A percentile compares a stretch with the other conserved stretches of the same genome.
Conservation (phyloP, 2,113 vertebrate species). For the Tiliqua scincoides region DNA sequence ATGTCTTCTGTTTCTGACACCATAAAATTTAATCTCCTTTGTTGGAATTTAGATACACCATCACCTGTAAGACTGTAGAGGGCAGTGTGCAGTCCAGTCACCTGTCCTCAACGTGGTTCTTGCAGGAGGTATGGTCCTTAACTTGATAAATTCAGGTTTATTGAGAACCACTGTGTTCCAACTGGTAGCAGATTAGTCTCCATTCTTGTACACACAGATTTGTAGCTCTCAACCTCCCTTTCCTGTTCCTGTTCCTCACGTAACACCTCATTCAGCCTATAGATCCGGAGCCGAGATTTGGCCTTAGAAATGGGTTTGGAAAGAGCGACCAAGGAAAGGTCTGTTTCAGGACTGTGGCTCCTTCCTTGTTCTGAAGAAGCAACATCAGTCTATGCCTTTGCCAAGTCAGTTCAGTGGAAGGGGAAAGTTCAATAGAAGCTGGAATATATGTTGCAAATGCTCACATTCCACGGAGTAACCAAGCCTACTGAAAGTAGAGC, state of each 20-base stretch:
- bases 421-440: slow-evolving; percentile 74
- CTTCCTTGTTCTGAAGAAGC: slow-evolving; percentile 44
- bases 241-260: not conserved
- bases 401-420: slow-evolving; percentile 67
- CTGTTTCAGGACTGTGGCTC: slow-evolving; percentile 6
- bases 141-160: not conserved
- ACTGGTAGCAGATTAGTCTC: not conserved
- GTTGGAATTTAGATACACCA: too few relatives aligned
- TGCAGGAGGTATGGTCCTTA: too few relatives aligned
- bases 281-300: slow-evolving; percentile 46
- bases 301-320: slow-evolving; percentile 59
- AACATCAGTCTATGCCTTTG: slow-evolving; percentile 34
- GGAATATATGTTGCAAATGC: slow-evolving; percentile 82
- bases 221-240: not conserved
- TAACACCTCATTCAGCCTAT: not conserved
- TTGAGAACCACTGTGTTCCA: not conserved
- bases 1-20: not conserved
- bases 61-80: too few relatives aligned
- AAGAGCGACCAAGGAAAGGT: slow-evolving; percentile 12
- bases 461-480: slow-evolving; percentile 79
- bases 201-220: not conserved
- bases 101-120: too few relatives aligned
- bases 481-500: slow-evolving; percentile 84
- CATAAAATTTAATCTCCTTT: not conserved
- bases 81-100: too few relatives aligned